These are phyloP conservation scores for Caradrina kadenii DNA, from an alignment of 2,888 invertebrate species.

Conservation along the genomic window DNA sequence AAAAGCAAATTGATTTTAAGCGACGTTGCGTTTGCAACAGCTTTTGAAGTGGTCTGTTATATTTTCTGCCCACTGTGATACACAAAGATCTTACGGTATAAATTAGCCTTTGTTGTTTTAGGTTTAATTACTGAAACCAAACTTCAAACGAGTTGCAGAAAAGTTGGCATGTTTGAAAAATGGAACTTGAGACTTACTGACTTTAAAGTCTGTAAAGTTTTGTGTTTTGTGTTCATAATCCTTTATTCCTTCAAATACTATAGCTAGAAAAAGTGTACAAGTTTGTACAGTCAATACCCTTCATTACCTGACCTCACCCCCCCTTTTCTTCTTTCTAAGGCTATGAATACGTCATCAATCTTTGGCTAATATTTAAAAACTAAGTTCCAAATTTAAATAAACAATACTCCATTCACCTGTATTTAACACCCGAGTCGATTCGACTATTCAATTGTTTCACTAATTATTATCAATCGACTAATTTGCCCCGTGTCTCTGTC, in stretches of 20 bases:
- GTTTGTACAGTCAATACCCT: too few relatives aligned
- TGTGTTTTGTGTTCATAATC: slow-evolving; percentile 15
- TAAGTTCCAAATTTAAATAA: too few relatives aligned
- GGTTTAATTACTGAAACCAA: slow-evolving; percentile 27
- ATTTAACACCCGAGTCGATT: slow-evolving; percentile 51
- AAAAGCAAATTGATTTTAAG: slow-evolving; percentile 66
- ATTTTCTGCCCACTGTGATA: slow-evolving; percentile 59
- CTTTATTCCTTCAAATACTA: slow-evolving; percentile 43
- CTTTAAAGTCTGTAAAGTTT: slow-evolving; percentile 11
- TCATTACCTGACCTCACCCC: too few relatives aligned
- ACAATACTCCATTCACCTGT: slow-evolving; percentile 58
- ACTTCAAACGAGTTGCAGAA: slow-evolving; percentile 24
- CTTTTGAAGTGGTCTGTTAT: slow-evolving; percentile 51
- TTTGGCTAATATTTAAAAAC: too few relatives aligned
- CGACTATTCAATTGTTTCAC: slow-evolving; percentile 54
- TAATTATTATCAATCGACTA: slow-evolving; percentile 60
- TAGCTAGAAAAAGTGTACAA: slow-evolving; percentile 24
- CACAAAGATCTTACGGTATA: slow-evolving; percentile 41
- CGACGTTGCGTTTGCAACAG: slow-evolving; percentile 36
- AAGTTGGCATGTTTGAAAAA: slow-evolving; percentile 15
- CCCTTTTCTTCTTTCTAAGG: too few relatives aligned
- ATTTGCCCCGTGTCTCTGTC: slow-evolving; percentile 32
- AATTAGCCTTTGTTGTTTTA: slow-evolving; percentile 39
- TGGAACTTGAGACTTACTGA: slow-evolving; percentile 4
- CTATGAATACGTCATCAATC: too few relatives aligned